Evolutionary conservation across 2,888 invertebrate genomes (phyloP).

Genomic region (Drosophila mimica): DNA sequence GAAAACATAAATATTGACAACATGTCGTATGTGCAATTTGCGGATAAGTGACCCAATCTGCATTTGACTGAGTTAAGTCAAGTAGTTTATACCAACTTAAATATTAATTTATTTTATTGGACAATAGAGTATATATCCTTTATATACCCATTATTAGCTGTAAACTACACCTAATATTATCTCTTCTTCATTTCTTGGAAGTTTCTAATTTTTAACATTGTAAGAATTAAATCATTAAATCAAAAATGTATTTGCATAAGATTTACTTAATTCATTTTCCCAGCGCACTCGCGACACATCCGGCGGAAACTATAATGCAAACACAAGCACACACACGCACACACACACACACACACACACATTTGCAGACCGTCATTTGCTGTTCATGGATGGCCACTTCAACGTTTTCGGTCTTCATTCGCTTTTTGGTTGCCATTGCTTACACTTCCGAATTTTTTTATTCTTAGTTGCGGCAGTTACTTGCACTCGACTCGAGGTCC

Average conservation of each 20-base stretch:
- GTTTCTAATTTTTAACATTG: slow-evolving; percentile 9
- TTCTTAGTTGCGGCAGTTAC: slow-evolving; percentile 39
- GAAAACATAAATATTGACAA: slow-evolving; percentile 7
- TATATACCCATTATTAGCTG: not conserved
- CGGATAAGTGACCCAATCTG: not conserved
- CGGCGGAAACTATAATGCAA: slow-evolving; percentile 51
- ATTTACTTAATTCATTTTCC: slow-evolving; percentile 64
- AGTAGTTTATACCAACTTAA: not conserved
- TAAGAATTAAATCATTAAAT: too few species aligned
- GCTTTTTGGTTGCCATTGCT: slow-evolving; percentile 52
- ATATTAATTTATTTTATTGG: not conserved
- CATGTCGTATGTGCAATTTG: slow-evolving; percentile 4
- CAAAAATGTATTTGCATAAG: too few species aligned
- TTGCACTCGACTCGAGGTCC: slow-evolving; percentile 36
- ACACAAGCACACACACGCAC: slow-evolving; percentile 20
- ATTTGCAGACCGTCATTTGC: slow-evolving; percentile 40
- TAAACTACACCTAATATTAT: not conserved
- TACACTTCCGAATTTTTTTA: slow-evolving; percentile 63
- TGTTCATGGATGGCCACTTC: slow-evolving; percentile 73
- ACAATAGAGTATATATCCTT: not conserved
- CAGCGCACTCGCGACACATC: slow-evolving; percentile 60
- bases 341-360: slow-evolving; percentile 14
- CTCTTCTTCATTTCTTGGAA: not conserved
- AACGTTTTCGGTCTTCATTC: slow-evolving; percentile 59
- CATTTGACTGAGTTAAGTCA: not conserved